phyloP scores from a whole-genome alignment of 2,888 invertebrate species.

The Synergus itoensis region DNA sequence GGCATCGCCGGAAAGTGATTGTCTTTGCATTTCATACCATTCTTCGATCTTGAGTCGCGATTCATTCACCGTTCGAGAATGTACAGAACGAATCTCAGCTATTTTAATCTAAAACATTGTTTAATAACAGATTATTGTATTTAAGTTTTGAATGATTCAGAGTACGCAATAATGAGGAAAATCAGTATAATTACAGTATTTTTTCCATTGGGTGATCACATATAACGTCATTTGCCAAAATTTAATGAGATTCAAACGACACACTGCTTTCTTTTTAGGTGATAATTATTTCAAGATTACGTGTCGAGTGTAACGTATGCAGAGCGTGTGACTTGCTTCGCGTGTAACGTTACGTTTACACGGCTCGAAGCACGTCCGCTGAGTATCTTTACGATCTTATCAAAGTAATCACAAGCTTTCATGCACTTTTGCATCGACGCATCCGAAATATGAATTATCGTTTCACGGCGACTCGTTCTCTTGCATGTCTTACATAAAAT shows the following conservation, averaged over 20 bases:
- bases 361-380: slow-evolving; percentile 62
- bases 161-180: background rate
- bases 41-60: slow-evolving; percentile 30
- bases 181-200: slow-evolving; percentile 46
- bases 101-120: background rate
- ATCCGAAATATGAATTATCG: slow-evolving; percentile 20
- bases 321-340: slow-evolving; percentile 56
- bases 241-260: slow-evolving; percentile 51
- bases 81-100: background rate
- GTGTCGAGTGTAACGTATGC: slow-evolving; percentile 45
- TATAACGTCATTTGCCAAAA: background rate
- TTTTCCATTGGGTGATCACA: slow-evolving; percentile 50
- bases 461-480: background rate
- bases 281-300: slow-evolving; percentile 47
- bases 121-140: background rate
- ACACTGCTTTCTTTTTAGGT: slow-evolving; percentile 15
- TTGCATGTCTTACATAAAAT: slow-evolving; percentile 5
- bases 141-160: background rate
- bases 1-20: slow-evolving; percentile 45
- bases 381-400: slow-evolving; percentile 60
- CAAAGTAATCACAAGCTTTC: slow-evolving; percentile 47
- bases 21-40: slow-evolving; percentile 47
- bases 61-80: slow-evolving; percentile 12
- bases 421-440: background rate
- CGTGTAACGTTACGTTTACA: slow-evolving; percentile 71